phyloP scores from a whole-genome alignment of 2,113 vertebrate species.

The Xenotilapia caudafasciata region DNA sequence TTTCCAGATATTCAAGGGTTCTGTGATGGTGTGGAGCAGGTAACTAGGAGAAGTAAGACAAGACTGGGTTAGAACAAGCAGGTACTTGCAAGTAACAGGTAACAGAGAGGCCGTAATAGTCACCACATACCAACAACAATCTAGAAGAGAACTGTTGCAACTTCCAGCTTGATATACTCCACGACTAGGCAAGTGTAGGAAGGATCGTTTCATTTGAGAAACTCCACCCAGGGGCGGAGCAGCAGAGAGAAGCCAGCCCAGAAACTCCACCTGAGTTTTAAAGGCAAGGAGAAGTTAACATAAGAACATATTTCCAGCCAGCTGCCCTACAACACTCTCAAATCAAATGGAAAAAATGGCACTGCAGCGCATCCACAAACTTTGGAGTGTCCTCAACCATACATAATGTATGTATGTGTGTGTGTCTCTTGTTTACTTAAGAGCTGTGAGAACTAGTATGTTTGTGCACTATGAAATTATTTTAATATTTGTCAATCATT shows the following conservation, averaged over 20 bases:
- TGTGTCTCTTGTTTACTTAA: background rate
- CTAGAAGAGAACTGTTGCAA: background rate
- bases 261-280: background rate
- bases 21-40: background rate
- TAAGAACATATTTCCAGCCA: background rate
- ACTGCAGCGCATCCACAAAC: fast-evolving
- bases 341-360: background rate
- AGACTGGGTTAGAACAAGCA: background rate
- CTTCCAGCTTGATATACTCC: background rate
- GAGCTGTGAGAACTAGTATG: background rate
- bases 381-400: background rate
- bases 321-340: background rate
- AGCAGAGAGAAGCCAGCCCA: background rate
- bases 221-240: background rate
- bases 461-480: background rate
- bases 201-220: background rate
- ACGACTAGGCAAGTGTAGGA: background rate
- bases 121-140: background rate
- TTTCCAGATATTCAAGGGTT: background rate
- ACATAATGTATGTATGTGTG: background rate
- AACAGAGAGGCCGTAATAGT: background rate
- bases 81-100: background rate
- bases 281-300: background rate
- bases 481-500: fast-evolving
- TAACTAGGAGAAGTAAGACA: background rate